Conservation (phyloP, 2,888 invertebrate genomes). For the Apomyelois bistriatella region DNA sequence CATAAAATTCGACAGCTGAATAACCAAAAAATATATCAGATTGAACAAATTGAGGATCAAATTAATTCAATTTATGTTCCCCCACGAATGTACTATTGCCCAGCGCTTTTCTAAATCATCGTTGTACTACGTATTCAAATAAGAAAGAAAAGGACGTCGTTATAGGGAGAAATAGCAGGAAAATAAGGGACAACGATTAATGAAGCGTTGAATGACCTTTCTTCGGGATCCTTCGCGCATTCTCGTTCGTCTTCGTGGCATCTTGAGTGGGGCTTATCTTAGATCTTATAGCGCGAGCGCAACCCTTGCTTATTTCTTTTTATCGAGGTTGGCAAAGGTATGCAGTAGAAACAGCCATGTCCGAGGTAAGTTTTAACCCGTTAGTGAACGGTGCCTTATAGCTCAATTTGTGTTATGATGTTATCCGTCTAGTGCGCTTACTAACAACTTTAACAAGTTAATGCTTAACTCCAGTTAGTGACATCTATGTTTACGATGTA, state of each 20-base stretch:
- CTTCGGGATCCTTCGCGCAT: conserved; percentile 51
- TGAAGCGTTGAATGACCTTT: conserved; percentile 67
- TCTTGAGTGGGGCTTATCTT: conserved; percentile 61
- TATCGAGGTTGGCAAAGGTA: conserved; percentile 29
- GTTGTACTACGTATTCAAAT: conserved; percentile 55
- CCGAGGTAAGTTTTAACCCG: conserved; percentile 10
- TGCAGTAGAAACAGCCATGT: conserved; percentile 24
- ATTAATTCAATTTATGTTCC: conserved; percentile 62
- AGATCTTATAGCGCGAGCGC: conserved; percentile 59
- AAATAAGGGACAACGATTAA: conserved; percentile 64
- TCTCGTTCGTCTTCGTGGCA: conserved; percentile 49
- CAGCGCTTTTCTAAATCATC: conserved; percentile 60
- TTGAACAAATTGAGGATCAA: conserved; percentile 50
- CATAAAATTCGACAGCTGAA: not conserved
- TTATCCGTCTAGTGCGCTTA: conserved; percentile 24
- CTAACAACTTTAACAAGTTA: conserved; percentile 13
- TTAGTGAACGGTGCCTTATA: conserved; percentile 24
- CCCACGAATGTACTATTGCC: conserved; percentile 43
- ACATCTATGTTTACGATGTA: conserved; percentile 7
- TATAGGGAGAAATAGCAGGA: conserved; percentile 30
- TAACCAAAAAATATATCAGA: not conserved
- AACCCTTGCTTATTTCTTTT: conserved; percentile 41
- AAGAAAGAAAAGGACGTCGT: conserved; percentile 44
- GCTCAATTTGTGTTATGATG: conserved; percentile 37
- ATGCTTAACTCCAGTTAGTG: conserved; percentile 11